phyloP scores from a whole-genome alignment of 2,113 vertebrate species.

The Chlorodrepanis virens region DNA sequence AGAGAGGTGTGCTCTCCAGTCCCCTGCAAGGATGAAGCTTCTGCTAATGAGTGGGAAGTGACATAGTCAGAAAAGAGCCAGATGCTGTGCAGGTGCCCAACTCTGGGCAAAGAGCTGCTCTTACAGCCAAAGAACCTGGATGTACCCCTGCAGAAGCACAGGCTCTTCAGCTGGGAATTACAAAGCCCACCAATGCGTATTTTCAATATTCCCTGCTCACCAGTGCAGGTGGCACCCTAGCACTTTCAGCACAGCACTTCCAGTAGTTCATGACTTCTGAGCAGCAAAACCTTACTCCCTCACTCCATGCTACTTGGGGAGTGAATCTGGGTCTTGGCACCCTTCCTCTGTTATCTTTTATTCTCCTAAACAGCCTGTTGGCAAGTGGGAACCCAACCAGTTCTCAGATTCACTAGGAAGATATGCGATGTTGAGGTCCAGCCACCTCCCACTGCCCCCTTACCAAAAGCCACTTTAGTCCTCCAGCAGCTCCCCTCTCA shows the following conservation, averaged over 20 bases:
- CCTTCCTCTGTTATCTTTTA: background rate
- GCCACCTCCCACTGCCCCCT: background rate
- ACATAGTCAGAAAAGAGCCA: background rate
- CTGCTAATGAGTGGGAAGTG: fast-evolving
- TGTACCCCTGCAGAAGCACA: background rate
- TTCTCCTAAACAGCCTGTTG: background rate
- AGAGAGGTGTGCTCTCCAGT: background rate
- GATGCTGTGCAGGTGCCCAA: background rate
- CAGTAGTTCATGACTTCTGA: background rate
- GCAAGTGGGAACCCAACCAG: background rate
- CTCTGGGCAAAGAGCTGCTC: background rate
- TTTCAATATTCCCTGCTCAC: background rate
- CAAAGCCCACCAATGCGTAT: fast-evolving
- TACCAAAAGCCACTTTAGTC: background rate
- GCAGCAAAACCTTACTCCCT: background rate
- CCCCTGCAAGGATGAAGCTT: background rate
- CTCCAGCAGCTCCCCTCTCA: background rate
- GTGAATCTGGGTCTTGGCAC: background rate
- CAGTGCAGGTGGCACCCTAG: background rate
- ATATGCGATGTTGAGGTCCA: fast-evolving
- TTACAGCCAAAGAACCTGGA: background rate
- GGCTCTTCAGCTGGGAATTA: background rate
- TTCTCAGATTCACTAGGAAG: background rate
- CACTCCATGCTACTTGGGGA: fast-evolving
- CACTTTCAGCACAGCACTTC: background rate